phyloP scores from a whole-genome alignment of 2,888 invertebrate genomes.

The Bellardia pandia region DNA sequence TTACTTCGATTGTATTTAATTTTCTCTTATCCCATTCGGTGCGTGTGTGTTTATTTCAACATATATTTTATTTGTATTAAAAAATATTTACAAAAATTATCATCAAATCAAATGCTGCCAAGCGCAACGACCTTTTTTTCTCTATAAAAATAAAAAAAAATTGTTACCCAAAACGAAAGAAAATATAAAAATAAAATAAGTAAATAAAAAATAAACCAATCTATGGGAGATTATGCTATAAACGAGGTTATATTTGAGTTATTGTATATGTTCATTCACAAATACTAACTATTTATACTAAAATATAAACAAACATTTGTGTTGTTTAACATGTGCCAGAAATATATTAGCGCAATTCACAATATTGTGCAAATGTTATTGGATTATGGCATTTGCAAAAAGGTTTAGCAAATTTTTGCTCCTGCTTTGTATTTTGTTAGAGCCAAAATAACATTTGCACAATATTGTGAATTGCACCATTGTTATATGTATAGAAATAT shows the following conservation, averaged over 20 bases:
- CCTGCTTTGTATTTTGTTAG: too few species aligned
- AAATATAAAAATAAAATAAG: neutral
- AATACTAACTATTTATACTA: neutral
- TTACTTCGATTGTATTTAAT: neutral
- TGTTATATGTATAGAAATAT: too few species aligned
- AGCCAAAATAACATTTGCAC: too few species aligned
- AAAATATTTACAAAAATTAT: slow-evolving; percentile 64
- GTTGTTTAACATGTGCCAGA: neutral
- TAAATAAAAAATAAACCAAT: slow-evolving; percentile 25
- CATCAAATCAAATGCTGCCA: slow-evolving; percentile 65
- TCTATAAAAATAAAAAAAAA: neutral
- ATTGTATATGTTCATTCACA: neutral
- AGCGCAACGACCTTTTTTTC: slow-evolving; percentile 63
- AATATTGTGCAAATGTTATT: too few species aligned
- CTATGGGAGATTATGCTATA: slow-evolving; percentile 17
- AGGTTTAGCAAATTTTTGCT: too few species aligned
- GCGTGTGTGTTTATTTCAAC: neutral
- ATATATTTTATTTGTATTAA: neutral
- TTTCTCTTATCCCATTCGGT: neutral
- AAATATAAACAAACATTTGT: slow-evolving; percentile 6
- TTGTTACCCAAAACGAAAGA: neutral
- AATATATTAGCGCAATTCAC: neutral
- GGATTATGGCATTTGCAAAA: too few species aligned
- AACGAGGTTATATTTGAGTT: slow-evolving; percentile 35
- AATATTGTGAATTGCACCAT: too few species aligned